These are phyloP conservation scores for Candoia aspera DNA, from an alignment of 2,113 vertebrate genomes.

Conservation along the genomic window DNA sequence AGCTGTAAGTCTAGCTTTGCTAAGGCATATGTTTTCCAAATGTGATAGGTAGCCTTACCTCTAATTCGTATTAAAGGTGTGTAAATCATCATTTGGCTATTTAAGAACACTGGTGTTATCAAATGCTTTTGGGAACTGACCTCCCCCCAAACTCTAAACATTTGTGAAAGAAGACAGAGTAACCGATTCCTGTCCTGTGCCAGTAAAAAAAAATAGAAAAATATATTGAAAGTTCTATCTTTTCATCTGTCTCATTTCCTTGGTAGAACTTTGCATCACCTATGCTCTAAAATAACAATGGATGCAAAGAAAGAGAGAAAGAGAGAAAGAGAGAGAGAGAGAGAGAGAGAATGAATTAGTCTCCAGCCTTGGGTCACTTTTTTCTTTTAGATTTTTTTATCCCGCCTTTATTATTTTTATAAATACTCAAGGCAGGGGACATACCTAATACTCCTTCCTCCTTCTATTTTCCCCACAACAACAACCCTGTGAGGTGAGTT, in stretches of 20 bases:
- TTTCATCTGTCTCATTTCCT: background rate
- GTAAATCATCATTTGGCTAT: background rate
- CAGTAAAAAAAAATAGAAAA: background rate
- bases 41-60: background rate
- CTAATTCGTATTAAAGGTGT: background rate
- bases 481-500: too few species aligned
- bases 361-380: background rate
- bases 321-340: too few species aligned
- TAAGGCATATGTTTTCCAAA: background rate
- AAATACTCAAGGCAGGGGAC: too few species aligned
- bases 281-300: background rate
- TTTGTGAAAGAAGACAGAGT: background rate
- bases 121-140: background rate
- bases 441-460: too few species aligned
- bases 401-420: too few species aligned
- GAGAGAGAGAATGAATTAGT: background rate
- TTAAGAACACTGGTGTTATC: background rate
- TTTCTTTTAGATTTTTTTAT: too few species aligned
- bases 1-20: constrained; percentile 83
- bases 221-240: background rate
- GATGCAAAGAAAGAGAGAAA: background rate
- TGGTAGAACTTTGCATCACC: background rate
- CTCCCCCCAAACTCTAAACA: background rate
- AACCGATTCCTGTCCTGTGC: background rate
- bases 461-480: too few species aligned